phyloP scores from a whole-genome alignment of 2,888 invertebrate genomes.

The Drosophila atripex region DNA sequence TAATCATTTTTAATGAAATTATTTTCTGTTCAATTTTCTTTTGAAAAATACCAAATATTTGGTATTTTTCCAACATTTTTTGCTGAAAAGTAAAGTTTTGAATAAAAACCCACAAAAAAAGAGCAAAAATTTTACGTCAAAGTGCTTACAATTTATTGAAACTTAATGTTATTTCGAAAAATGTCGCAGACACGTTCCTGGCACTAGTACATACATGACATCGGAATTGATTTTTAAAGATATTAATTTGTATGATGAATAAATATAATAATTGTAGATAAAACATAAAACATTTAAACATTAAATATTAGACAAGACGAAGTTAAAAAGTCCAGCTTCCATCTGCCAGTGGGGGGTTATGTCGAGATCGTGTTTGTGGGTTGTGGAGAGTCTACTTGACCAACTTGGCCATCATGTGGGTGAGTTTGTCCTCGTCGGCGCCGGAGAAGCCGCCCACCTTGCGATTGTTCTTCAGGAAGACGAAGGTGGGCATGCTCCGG shows the following conservation, averaged over 20 bases:
- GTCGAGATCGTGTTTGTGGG: neutral
- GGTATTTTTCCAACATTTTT: too few relatives aligned
- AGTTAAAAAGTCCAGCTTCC: neutral
- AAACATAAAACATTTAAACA: neutral
- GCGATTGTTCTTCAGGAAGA: slow-evolving; percentile 62
- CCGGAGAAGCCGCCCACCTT: slow-evolving; percentile 61
- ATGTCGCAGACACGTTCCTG: slow-evolving; percentile 30
- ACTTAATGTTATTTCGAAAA: neutral
- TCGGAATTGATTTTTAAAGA: neutral
- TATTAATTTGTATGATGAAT: neutral
- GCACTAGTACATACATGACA: slow-evolving; percentile 10
- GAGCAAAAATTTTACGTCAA: neutral
- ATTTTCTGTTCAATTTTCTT: too few relatives aligned
- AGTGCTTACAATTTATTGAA: slow-evolving; percentile 6
- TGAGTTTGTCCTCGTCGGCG: slow-evolving; percentile 65
- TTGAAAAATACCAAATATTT: too few relatives aligned
- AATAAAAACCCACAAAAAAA: neutral
- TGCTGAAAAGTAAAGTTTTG: too few relatives aligned
- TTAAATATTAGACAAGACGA: neutral
- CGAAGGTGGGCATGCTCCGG: slow-evolving; percentile 68
- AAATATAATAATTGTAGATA: neutral
- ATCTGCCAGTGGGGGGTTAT: neutral
- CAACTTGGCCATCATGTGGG: slow-evolving; percentile 60
- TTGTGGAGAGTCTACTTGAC: slow-evolving; percentile 43
- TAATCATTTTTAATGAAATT: too few relatives aligned